A percentile compares a stretch with the other conserved stretches of the same genome.
These are phyloP conservation scores for Ligdia adustata DNA, from an alignment of 2,888 invertebrate genomes.

Conservation along the genomic window DNA sequence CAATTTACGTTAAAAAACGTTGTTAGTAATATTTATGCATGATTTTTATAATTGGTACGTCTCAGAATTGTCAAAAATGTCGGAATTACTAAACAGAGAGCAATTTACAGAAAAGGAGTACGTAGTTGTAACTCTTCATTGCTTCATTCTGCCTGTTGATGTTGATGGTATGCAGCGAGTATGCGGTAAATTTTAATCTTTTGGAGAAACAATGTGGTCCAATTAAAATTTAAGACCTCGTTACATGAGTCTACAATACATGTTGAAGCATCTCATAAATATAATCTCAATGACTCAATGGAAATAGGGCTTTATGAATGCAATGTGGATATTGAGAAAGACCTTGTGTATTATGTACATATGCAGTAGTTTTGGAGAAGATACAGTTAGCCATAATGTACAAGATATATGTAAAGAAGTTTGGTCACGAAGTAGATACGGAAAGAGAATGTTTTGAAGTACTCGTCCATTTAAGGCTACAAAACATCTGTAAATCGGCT, in stretches of 20 bases:
- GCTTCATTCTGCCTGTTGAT: conserved; percentile 22
- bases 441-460: neutral
- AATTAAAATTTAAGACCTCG: conserved; percentile 26
- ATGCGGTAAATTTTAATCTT: conserved; percentile 19
- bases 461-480: conserved; percentile 1
- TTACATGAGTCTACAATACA: conserved; percentile 17
- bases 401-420: no score
- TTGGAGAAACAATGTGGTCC: conserved; percentile 26
- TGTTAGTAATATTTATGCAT: no score
- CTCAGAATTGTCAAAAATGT: neutral
- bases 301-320: neutral
- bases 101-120: conserved; percentile 24
- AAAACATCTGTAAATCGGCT: neutral
- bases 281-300: conserved; percentile 12
- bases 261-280: conserved; percentile 15
- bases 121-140: conserved; percentile 20
- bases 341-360: no score
- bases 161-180: conserved; percentile 10
- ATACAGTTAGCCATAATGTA: no score
- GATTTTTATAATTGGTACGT: no score
- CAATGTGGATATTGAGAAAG: no score
- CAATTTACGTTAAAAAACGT: no score
- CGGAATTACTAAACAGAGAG: conserved; percentile 13
- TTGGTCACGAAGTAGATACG: no score
- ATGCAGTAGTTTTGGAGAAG: no score